A percentile compares a stretch with the other conserved stretches of the same genome.
Evolutionary conservation across 2,797 vertebrate genomes (phyloP).

Genomic region (Zonotrichia albicollis): DNA sequence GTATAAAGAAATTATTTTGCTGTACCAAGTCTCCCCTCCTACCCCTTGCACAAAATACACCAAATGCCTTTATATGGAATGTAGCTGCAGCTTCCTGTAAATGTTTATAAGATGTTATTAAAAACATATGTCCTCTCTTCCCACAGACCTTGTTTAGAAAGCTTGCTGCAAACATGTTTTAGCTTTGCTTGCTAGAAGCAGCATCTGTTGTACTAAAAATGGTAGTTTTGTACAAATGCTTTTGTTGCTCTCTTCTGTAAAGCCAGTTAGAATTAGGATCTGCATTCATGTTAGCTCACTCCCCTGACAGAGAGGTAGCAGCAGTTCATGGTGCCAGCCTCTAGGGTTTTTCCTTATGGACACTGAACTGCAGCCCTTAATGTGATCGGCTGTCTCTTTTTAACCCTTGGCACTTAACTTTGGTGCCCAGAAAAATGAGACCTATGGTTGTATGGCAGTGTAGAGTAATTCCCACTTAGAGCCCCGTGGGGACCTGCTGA

Average conservation of each 20-base stretch:
- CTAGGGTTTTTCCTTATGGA: neutral
- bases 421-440: neutral
- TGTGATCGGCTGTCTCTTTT: neutral
- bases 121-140: constrained; percentile 64
- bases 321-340: neutral
- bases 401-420: neutral
- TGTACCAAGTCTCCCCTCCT: neutral
- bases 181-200: constrained; percentile 39
- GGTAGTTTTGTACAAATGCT: constrained; percentile 26
- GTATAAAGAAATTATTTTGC: constrained; percentile 30
- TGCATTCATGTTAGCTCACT: neutral
- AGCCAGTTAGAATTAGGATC: neutral
- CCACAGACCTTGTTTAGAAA: constrained; percentile 48
- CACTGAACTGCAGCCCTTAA: neutral
- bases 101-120: constrained; percentile 68
- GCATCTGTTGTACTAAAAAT: constrained; percentile 38
- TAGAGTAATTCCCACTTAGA: neutral
- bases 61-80: constrained; percentile 65
- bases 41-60: constrained; percentile 32
- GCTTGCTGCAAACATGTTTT: constrained; percentile 2
- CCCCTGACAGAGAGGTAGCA: neutral
- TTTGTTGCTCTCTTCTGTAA: constrained; percentile 30
- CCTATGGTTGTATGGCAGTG: neutral
- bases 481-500: fast-evolving
- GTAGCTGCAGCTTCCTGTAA: constrained; percentile 61